These are phyloP conservation scores for Erynnis tages DNA, from an alignment of 2,888 invertebrate species.

Conservation along the genomic window DNA sequence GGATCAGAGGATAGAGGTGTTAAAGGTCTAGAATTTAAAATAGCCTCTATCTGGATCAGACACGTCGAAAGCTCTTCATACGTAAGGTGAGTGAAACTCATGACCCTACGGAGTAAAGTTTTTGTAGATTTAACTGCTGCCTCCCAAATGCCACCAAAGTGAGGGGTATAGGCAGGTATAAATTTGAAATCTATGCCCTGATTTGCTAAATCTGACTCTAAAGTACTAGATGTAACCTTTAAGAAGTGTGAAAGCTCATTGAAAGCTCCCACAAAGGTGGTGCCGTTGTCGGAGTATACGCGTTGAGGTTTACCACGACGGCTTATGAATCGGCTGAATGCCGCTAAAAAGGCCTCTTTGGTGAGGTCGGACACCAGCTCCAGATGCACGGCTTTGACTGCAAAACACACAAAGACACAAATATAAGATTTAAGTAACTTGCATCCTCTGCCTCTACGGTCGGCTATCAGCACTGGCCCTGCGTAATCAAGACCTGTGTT, in stretches of 20 bases:
- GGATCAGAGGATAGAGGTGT: conserved; percentile 11
- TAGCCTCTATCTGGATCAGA: conserved; percentile 27
- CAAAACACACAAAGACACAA: conserved; percentile 37
- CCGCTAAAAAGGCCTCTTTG: conserved; percentile 29
- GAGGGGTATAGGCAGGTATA: conserved; percentile 18
- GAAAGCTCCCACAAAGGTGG: conserved; percentile 30
- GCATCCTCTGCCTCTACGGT: conserved; percentile 35
- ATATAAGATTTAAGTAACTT: conserved; percentile 31
- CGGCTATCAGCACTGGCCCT: conserved; percentile 34
- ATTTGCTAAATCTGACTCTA: conserved; percentile 1
- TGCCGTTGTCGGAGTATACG: conserved; percentile 31
- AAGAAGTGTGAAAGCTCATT: conserved; percentile 22
- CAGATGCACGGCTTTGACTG: conserved; percentile 33
- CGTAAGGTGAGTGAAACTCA: conserved; percentile 24
- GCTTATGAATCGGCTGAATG: conserved; percentile 29
- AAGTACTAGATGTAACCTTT: neutral
- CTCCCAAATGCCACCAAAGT: conserved; percentile 25
- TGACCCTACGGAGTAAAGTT: conserved; percentile 12
- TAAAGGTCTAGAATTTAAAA: conserved; percentile 20
- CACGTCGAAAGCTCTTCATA: conserved; percentile 28
- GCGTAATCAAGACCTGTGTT: conserved; percentile 34
- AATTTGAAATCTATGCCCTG: conserved; percentile 21
- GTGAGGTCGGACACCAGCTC: conserved; percentile 33
- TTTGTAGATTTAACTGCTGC: conserved; percentile 21
- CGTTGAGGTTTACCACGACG: conserved; percentile 29